These are phyloP conservation scores for Taxidea taxus DNA, from an alignment of 2,113 vertebrate genomes.

Conservation along the genomic window DNA sequence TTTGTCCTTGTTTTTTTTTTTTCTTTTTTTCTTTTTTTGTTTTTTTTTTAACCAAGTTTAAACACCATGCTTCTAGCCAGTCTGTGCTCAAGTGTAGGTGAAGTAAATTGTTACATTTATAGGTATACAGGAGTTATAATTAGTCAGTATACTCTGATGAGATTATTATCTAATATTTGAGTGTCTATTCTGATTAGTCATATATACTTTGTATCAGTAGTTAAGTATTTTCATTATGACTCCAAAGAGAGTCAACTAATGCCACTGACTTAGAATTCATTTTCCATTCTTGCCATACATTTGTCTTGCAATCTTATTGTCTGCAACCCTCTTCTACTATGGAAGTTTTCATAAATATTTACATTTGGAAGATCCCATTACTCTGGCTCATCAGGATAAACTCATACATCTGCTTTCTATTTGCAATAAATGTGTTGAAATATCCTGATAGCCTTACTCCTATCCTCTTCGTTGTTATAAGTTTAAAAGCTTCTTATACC, in stretches of 20 bases:
- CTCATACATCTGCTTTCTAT: background rate
- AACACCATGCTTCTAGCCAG: background rate
- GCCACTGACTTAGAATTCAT: background rate
- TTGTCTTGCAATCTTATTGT: background rate
- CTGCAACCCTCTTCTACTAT: background rate
- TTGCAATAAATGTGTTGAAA: background rate
- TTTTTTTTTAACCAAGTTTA: background rate
- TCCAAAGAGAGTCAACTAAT: background rate
- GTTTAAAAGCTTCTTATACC: background rate
- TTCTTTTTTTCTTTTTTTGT: background rate
- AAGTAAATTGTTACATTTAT: background rate
- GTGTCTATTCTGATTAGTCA: background rate
- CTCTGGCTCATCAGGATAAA: background rate
- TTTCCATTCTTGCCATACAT: background rate
- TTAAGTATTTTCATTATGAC: background rate
- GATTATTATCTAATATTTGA: background rate
- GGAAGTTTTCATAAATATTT: conserved; percentile 33
- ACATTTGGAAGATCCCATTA: background rate
- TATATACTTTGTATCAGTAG: background rate
- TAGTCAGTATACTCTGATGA: background rate
- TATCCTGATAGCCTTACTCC: background rate
- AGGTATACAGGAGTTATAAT: background rate
- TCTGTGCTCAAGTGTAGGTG: background rate
- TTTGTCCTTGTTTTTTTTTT: background rate
- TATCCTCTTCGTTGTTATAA: background rate